Conservation (phyloP, 2,888 invertebrate species). For the Eremobia ochroleuca region DNA sequence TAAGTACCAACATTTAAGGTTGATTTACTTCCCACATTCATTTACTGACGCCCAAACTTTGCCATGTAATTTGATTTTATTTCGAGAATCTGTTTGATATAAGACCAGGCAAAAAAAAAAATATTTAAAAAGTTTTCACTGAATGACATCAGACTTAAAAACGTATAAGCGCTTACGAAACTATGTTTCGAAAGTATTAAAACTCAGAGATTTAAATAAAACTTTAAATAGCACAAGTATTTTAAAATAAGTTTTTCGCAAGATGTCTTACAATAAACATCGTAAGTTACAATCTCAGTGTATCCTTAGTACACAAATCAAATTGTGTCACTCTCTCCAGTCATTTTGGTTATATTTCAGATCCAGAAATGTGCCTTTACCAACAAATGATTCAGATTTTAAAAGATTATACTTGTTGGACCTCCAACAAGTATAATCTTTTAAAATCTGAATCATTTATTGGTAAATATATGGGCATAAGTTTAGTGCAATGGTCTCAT, state of each 20-base stretch:
- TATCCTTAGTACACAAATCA: not conserved
- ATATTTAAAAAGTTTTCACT: conserved; percentile 9
- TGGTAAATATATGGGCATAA: not conserved
- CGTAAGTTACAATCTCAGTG: not conserved
- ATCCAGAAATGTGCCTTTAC: too few species aligned
- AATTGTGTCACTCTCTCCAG: not conserved
- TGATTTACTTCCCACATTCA: conserved; percentile 14
- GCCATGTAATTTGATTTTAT: conserved; percentile 5
- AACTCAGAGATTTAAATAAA: not conserved
- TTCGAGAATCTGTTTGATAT: not conserved
- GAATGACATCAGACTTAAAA: conserved; percentile 2
- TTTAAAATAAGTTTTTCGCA: not conserved
- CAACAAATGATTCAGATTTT: too few species aligned
- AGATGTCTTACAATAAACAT: too few species aligned
- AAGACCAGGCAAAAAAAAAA: conserved; percentile 3
- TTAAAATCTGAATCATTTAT: not conserved
- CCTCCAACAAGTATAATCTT: not conserved
- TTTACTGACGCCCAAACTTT: conserved; percentile 13
- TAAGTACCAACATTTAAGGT: conserved; percentile 4
- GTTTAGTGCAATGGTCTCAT: not conserved
- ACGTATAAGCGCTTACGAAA: conserved; percentile 4
- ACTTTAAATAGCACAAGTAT: not conserved
- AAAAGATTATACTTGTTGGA: too few species aligned
- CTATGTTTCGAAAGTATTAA: conserved; percentile 3
- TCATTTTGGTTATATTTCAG: not conserved